Conservation (phyloP, 2,888 invertebrate species). For the Zaprionus lineosus region DNA sequence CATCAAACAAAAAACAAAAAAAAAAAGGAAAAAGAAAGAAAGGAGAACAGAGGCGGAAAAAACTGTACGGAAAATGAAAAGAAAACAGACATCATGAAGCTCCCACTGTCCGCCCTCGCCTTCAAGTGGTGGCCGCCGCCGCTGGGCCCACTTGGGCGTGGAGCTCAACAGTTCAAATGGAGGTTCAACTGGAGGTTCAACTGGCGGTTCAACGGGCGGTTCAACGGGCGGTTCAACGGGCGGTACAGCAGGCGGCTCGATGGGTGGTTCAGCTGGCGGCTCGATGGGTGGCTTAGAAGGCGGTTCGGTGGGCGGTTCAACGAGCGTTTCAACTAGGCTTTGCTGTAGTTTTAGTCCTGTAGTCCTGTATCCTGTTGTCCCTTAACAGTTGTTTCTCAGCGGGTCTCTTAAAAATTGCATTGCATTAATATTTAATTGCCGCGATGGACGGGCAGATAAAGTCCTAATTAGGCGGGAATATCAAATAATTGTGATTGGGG, state of each 20-base stretch:
- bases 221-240: too few relatives aligned
- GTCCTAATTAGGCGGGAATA: conserved; percentile 57
- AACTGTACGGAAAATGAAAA: conserved; percentile 66
- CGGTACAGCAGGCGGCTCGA: too few relatives aligned
- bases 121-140: conserved; percentile 50
- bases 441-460: conserved; percentile 47
- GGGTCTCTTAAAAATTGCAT: conserved; percentile 40
- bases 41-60: conserved; percentile 22
- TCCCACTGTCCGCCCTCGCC: conserved; percentile 10
- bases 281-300: too few relatives aligned
- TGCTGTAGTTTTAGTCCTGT: conserved; percentile 18
- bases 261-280: too few relatives aligned
- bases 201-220: too few relatives aligned
- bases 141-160: conserved; percentile 21
- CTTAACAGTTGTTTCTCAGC: conserved; percentile 11
- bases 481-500: conserved; percentile 40
- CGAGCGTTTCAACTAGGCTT: conserved; percentile 50
- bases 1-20: conserved; percentile 42
- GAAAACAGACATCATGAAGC: conserved; percentile 61
- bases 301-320: too few relatives aligned
- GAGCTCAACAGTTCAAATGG: conserved; percentile 36
- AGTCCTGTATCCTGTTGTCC: conserved; percentile 8
- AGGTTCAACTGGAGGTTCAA: too few relatives aligned
- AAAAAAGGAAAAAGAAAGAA: conserved; percentile 17
- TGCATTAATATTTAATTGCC: conserved; percentile 67